A percentile compares a stretch with the other conserved stretches of the same genome.
phyloP scores from a whole-genome alignment of 2,797 vertebrate species.

The Crocidura indochinensis region DNA sequence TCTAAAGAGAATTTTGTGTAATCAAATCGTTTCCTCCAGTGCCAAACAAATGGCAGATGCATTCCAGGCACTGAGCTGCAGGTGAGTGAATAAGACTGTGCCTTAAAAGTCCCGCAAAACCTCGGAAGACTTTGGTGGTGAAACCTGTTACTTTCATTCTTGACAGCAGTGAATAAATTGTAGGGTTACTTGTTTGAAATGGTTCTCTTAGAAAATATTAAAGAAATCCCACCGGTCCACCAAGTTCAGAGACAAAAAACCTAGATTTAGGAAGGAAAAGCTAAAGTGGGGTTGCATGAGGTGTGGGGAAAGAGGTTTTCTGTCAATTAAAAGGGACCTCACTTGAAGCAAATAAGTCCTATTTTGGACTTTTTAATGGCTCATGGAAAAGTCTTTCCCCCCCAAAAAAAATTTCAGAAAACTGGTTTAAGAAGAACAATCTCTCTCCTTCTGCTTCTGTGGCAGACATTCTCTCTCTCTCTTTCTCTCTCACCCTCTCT shows the following conservation, averaged over 20 bases:
- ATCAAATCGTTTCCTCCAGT: slow-evolving; percentile 85
- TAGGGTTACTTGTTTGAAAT: slow-evolving; percentile 86
- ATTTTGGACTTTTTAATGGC: slow-evolving; percentile 77
- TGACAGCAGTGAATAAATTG: slow-evolving; percentile 85
- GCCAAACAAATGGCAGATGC: slow-evolving; percentile 83
- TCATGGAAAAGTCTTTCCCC: slow-evolving; percentile 71
- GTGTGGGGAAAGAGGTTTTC: slow-evolving; percentile 71
- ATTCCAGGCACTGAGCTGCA: slow-evolving; percentile 66
- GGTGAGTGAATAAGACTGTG: slow-evolving; percentile 69
- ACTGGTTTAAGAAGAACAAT: slow-evolving; percentile 67
- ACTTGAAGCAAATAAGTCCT: slow-evolving; percentile 79
- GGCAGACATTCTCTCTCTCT: not conserved
- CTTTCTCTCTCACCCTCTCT: too few species aligned
- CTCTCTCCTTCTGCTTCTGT: slow-evolving; percentile 43
- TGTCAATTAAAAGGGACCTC: slow-evolving; percentile 79
- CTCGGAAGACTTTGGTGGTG: slow-evolving; percentile 75
- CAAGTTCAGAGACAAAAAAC: slow-evolving; percentile 87
- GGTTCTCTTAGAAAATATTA: slow-evolving; percentile 85
- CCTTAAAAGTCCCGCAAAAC: slow-evolving; percentile 77
- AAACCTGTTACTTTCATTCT: slow-evolving; percentile 86
- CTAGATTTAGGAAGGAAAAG: slow-evolving; percentile 79
- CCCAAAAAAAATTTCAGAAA: slow-evolving; percentile 73
- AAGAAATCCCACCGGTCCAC: slow-evolving; percentile 83
- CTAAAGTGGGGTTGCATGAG: slow-evolving; percentile 76
- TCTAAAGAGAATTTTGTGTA: slow-evolving; percentile 86